Conservation (phyloP, 2,113 vertebrate genomes). For the Egretta garzetta region DNA sequence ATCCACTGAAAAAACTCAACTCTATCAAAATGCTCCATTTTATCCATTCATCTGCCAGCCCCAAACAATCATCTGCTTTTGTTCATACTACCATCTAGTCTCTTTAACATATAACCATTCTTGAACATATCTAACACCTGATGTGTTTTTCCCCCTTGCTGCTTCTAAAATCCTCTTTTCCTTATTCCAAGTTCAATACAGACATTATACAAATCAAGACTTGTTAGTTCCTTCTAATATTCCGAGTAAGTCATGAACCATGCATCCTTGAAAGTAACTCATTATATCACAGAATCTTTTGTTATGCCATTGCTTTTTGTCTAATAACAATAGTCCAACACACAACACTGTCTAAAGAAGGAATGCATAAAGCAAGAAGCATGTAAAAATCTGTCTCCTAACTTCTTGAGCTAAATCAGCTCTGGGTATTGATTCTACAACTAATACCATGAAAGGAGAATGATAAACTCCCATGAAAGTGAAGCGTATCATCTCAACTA, state of each 20-base stretch:
- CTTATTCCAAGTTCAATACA: not conserved
- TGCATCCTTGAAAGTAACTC: not conserved
- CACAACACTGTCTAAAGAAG: not conserved
- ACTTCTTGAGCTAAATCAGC: not conserved
- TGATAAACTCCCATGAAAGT: not conserved
- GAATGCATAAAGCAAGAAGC: not conserved
- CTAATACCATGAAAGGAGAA: not conserved
- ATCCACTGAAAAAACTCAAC: not conserved
- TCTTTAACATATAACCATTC: not conserved
- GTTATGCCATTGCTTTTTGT: not conserved
- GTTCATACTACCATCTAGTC: not conserved
- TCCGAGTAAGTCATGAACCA: not conserved
- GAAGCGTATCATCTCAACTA: not conserved
- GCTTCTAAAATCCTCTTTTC: not conserved
- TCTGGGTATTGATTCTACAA: not conserved
- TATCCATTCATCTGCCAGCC: not conserved
- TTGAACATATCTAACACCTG: not conserved
- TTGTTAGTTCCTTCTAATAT: not conserved
- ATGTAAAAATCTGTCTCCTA: not conserved
- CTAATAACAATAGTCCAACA: not conserved
- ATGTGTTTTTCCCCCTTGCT: not conserved
- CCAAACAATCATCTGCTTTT: not conserved
- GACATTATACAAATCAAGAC: not conserved
- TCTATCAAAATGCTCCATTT: not conserved
- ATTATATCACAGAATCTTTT: not conserved